These are phyloP conservation scores for Parnassius smintheus DNA, from an alignment of 2,888 invertebrate species.

Conservation along the genomic window DNA sequence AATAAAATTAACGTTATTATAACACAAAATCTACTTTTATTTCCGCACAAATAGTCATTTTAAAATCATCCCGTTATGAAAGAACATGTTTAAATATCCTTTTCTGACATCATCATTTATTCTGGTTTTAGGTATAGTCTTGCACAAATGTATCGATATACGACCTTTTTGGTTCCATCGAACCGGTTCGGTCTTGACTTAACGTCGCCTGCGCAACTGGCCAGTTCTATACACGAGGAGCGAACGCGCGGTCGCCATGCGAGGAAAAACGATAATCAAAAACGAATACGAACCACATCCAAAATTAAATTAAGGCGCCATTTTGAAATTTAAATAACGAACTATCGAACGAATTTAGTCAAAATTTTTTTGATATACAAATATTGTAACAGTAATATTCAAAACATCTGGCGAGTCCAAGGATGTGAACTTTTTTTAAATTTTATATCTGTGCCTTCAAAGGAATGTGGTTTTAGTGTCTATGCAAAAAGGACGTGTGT, in stretches of 20 bases:
- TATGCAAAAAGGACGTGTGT: conserved; percentile 62
- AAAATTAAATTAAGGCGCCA: conserved; percentile 37
- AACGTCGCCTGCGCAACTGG: conserved; percentile 33
- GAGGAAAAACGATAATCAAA: conserved; percentile 63
- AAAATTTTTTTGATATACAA: conserved; percentile 9
- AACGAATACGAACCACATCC: conserved; percentile 50
- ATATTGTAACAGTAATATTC: conserved; percentile 26
- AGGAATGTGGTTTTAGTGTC: conserved; percentile 67
- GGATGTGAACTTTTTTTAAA: conserved; percentile 60
- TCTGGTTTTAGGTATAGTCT: conserved; percentile 39
- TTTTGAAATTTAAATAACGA: conserved; percentile 27
- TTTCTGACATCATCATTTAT: conserved; percentile 58
- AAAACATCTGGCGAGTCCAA: conserved; percentile 52
- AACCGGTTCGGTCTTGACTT: conserved; percentile 35
- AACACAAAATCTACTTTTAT: no score
- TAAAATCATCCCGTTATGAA: conserved; percentile 53
- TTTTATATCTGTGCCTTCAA: conserved; percentile 44
- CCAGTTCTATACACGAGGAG: conserved; percentile 52
- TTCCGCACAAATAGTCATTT: conserved; percentile 28
- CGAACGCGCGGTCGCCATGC: conserved; percentile 75
- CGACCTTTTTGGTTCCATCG: conserved; percentile 46
- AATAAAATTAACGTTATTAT: no score
- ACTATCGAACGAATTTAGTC: conserved; percentile 30
- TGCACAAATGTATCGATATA: conserved; percentile 40
- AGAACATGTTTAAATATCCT: conserved; percentile 53